Percentiles rank a stretch among this genome's conserved stretches.
Evolutionary conservation across 2,888 invertebrate genomes (phyloP).

Genomic region (Latrodectus hesperus): DNA sequence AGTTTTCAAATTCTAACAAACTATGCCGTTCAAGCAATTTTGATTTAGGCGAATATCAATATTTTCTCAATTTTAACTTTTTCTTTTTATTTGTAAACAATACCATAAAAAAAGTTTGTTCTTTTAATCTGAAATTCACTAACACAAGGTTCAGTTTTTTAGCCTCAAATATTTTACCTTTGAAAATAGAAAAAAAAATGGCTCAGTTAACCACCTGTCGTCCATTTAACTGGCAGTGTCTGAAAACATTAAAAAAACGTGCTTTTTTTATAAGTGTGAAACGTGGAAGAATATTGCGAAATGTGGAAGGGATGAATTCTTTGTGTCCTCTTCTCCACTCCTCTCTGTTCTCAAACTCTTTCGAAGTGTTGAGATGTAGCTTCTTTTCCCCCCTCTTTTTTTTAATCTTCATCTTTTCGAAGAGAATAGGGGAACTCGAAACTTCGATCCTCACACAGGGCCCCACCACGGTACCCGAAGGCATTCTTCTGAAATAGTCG

Average conservation of each 20-base stretch:
- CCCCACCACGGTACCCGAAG: slow-evolving; percentile 19
- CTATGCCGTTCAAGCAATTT: too few relatives aligned
- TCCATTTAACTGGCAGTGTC: background rate
- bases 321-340: background rate
- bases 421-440: background rate
- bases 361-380: slow-evolving; percentile 3
- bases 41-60: too few relatives aligned
- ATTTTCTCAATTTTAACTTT: too few relatives aligned
- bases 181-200: background rate
- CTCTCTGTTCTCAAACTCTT: background rate
- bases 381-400: background rate
- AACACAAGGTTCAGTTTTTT: background rate
- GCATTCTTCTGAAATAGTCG: slow-evolving; percentile 20
- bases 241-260: background rate
- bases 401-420: background rate
- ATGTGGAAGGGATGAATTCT: background rate
- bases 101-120: too few relatives aligned
- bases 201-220: slow-evolving; percentile 11
- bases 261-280: background rate
- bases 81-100: too few relatives aligned
- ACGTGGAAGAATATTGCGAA: background rate
- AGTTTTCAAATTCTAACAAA: too few relatives aligned
- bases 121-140: too few relatives aligned
- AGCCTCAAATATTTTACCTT: slow-evolving; percentile 6
- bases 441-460: slow-evolving; percentile 17